phyloP scores from a whole-genome alignment of 2,113 vertebrate genomes.

The Raja brachyura region DNA sequence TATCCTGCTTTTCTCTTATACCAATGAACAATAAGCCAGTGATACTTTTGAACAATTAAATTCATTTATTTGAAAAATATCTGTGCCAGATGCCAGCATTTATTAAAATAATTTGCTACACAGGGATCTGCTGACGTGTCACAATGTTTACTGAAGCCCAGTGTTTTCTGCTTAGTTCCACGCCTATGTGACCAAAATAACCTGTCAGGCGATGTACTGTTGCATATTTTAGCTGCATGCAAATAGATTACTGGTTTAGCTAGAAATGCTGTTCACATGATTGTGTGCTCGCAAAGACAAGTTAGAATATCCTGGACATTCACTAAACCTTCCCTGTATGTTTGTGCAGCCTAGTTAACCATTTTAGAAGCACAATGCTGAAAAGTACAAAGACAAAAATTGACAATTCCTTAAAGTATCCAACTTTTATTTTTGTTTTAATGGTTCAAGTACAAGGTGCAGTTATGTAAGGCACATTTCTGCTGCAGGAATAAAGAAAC shows the following conservation, averaged over 20 bases:
- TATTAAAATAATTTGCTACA: not conserved
- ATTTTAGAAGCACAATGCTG: not conserved
- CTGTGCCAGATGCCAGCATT: not conserved
- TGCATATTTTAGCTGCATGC: not conserved
- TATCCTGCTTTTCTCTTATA: not conserved
- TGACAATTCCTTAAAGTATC: not conserved
- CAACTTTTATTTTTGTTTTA: not conserved
- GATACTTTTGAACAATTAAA: not conserved
- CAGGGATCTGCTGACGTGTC: slow-evolving; percentile 25
- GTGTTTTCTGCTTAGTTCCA: not conserved
- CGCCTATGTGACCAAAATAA: not conserved
- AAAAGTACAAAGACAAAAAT: not conserved
- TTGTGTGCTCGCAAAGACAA: too few relatives aligned
- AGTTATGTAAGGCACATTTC: too few relatives aligned
- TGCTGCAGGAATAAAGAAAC: too few relatives aligned
- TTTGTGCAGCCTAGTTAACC: not conserved
- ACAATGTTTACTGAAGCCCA: slow-evolving; percentile 15
- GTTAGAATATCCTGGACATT: not conserved
- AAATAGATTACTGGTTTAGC: not conserved
- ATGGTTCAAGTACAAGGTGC: not conserved
- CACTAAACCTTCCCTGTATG: not conserved
- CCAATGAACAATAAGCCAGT: not conserved
- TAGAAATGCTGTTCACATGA: not conserved
- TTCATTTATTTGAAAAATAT: not conserved
- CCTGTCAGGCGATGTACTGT: not conserved